Evolutionary conservation across 1,140 invertebrate genomes (phyloP).

Genomic region (Pseudomyrmex sp.): DNA sequence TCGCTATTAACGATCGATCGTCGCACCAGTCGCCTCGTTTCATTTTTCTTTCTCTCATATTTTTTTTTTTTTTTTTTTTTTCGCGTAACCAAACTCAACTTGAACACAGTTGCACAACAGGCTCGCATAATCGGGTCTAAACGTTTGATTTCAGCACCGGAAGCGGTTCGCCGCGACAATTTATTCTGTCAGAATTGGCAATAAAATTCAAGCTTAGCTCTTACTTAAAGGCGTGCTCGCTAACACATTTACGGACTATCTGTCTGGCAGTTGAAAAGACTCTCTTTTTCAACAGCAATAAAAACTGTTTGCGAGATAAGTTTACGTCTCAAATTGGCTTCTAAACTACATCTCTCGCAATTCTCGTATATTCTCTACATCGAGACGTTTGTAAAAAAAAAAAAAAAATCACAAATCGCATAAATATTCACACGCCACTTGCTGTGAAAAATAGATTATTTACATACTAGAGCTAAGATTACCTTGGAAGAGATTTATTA

Average conservation of each 20-base stretch:
- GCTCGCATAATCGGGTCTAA: slow-evolving; percentile 61
- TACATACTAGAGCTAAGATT: background rate
- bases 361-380: too few relatives aligned
- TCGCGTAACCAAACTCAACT: slow-evolving; percentile 45
- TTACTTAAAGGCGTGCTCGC: background rate
- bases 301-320: background rate
- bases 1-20: slow-evolving; percentile 72
- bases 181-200: slow-evolving; percentile 16
- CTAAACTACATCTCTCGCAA: too few relatives aligned
- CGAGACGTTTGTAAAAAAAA: too few relatives aligned
- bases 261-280: slow-evolving; percentile 24
- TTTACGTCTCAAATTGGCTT: background rate
- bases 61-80: background rate
- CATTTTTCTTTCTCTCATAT: slow-evolving; percentile 20
- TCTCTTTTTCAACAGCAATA: background rate
- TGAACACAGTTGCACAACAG: slow-evolving; percentile 46
- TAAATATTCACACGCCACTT: background rate
- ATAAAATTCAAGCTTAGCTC: background rate
- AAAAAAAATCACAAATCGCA: background rate
- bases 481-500: background rate
- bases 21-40: slow-evolving; percentile 21
- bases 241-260: background rate
- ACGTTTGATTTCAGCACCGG: slow-evolving; percentile 50
- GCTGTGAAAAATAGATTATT: background rate
- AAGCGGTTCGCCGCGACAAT: slow-evolving; percentile 57